Conservation (phyloP, 1,140 invertebrate genomes). For the Plectrocnemia conspersa region DNA sequence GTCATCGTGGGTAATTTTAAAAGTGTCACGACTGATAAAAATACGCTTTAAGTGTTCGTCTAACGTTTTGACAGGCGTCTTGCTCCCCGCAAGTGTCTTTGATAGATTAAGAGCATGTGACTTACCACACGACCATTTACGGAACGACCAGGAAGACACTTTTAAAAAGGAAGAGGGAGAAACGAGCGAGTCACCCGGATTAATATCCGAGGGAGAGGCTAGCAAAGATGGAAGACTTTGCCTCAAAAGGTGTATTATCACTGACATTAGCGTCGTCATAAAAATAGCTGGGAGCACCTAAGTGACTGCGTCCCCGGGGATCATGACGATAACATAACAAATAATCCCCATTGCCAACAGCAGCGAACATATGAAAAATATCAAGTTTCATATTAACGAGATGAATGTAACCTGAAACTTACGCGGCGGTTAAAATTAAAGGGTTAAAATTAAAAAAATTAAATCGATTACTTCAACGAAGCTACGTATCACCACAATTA, state of each 20-base stretch:
- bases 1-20: too few species aligned
- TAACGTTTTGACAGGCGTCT: conserved; percentile 10
- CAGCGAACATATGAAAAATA: background rate
- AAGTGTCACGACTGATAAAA: conserved; percentile 3
- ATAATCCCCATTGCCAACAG: conserved; percentile 1
- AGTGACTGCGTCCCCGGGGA: conserved; percentile 7
- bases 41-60: background rate
- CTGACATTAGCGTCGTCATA: too few species aligned
- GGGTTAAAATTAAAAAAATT: background rate
- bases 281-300: background rate
- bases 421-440: background rate
- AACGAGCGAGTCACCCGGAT: background rate
- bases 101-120: conserved; percentile 8
- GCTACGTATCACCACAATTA: conserved; percentile 1
- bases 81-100: conserved; percentile 1
- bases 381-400: conserved; percentile 16
- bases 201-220: background rate
- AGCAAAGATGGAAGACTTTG: background rate
- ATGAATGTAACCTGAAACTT: background rate
- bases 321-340: conserved; percentile 7
- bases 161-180: background rate
- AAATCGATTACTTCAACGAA: background rate
- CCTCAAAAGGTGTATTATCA: background rate
- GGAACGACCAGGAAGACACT: background rate
- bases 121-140: background rate